These are phyloP conservation scores for Nephrotoma appendiculata DNA, from an alignment of 2,888 invertebrate species.

Conservation along the genomic window DNA sequence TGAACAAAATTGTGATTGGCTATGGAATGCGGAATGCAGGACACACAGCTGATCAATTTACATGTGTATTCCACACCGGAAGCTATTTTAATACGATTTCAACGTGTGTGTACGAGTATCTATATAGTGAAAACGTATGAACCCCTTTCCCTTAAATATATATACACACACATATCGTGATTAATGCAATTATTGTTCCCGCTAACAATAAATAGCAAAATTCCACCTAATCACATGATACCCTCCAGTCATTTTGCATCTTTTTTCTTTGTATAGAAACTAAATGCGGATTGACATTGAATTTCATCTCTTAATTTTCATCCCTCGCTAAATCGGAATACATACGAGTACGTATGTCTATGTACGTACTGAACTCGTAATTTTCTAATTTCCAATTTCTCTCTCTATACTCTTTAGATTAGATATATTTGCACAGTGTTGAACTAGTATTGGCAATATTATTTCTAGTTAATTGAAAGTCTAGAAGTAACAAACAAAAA, in stretches of 20 bases:
- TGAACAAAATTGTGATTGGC: neutral
- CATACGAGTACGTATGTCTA: too few species aligned
- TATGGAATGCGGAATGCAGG: neutral
- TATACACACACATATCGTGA: neutral
- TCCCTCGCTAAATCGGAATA: neutral
- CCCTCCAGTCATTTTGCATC: neutral
- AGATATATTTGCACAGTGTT: neutral
- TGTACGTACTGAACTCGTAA: neutral
- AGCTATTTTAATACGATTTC: neutral
- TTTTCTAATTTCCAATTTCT: neutral
- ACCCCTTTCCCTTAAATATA: neutral
- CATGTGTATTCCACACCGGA: neutral
- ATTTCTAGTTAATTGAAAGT: neutral
- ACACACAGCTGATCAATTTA: neutral
- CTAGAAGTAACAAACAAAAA: neutral
- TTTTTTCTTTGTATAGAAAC: neutral
- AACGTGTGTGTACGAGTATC: neutral
- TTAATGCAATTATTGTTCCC: neutral
- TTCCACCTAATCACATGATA: neutral
- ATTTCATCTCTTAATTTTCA: neutral
- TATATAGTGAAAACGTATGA: neutral
- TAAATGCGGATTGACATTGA: neutral
- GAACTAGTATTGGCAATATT: neutral
- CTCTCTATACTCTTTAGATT: neutral
- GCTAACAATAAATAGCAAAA: neutral